Base-by-base conservation (phyloP, 2,888 invertebrate genomes). In the Oxystoma pomonae region DNA sequence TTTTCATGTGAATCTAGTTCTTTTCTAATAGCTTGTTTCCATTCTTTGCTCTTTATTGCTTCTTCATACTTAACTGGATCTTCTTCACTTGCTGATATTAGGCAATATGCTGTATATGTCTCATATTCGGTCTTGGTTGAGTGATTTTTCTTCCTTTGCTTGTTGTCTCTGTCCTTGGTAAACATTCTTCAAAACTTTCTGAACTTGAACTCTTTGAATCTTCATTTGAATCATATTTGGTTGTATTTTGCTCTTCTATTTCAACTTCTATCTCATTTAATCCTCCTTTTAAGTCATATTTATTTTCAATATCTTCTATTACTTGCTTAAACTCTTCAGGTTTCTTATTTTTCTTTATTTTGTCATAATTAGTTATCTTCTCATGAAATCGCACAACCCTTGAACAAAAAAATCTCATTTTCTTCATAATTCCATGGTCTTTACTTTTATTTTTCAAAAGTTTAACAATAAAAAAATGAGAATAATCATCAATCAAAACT, bases 381-480 rank as follows among this genome's bases (percentile, higher is more conserved):
- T 35, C 12, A 35, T 35, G 3, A 35, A 7, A 35, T 35, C 35
- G 3, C 35, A 35, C 35, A 35, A 7, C 35, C 12, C 35, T 35
- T 35, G 35, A 35, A 35, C 12, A 35, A 35, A 35, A 67, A 35
- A 7, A 7, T 35, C 12, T 35, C 12, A 35, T 35, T 35, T 35
- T 35, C 12, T 12, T 35, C 12, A 12, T 7, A 12, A 12, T 7
- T 12, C 35, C 35, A 35, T 7, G 12, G 35, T 35, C 35, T 60
- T 65, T 62, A 53, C n/a, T 17, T 63, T 65, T 65, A 57, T 18
- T 49, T 60, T 60, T 65, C 55, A 65, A 62, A 2, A 65, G 56
- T 57, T 65, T 62, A 12, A 65, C 58, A n/a, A 60, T 53, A n/a
- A 63, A 52, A 63, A 63, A 65, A 2, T 63, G 53, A 21, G 63